Percentiles rank a stretch among this genome's conserved stretches.
These are phyloP conservation scores for Amyelois transitella DNA, from an alignment of 1,140 invertebrate genomes.

Conservation along the genomic window DNA sequence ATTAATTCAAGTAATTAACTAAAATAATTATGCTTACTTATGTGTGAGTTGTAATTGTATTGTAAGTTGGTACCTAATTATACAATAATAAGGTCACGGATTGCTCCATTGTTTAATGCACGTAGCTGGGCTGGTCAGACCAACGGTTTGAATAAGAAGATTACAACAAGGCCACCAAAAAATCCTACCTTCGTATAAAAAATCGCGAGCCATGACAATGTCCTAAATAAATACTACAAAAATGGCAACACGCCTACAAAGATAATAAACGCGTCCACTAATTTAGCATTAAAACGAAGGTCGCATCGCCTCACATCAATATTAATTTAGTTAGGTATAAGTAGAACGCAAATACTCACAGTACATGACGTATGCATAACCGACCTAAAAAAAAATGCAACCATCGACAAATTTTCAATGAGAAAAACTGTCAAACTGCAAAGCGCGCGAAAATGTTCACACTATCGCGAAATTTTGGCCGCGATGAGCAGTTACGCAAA, in stretches of 20 bases:
- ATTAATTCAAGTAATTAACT: constrained; percentile 16
- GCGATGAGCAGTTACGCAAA: constrained; percentile 58
- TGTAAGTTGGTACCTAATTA: constrained; percentile 35
- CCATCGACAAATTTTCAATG: constrained; percentile 4
- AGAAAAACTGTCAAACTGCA: constrained; percentile 20
- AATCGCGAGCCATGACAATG: not conserved
- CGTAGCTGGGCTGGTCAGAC: not conserved
- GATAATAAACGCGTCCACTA: constrained; percentile 17
- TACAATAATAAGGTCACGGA: constrained; percentile 55
- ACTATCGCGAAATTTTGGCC: constrained; percentile 34
- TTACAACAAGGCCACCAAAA: not conserved
- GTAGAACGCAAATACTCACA: constrained; percentile 10
- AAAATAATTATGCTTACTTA: constrained; percentile 14
- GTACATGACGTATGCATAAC: constrained; percentile 1
- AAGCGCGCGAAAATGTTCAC: constrained; percentile 36
- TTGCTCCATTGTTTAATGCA: constrained; percentile 50
- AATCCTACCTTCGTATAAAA: not conserved
- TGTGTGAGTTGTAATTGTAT: constrained; percentile 38
- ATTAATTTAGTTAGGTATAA: constrained; percentile 13
- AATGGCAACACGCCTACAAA: not conserved
- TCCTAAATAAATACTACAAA: not conserved
- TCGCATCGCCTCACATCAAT: constrained; percentile 34
- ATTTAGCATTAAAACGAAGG: constrained; percentile 41
- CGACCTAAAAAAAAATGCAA: constrained; percentile 24
- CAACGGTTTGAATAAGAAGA: not conserved